Evolutionary conservation across 1,140 invertebrate species (phyloP).

Genomic region (Paracyclopina nana): DNA sequence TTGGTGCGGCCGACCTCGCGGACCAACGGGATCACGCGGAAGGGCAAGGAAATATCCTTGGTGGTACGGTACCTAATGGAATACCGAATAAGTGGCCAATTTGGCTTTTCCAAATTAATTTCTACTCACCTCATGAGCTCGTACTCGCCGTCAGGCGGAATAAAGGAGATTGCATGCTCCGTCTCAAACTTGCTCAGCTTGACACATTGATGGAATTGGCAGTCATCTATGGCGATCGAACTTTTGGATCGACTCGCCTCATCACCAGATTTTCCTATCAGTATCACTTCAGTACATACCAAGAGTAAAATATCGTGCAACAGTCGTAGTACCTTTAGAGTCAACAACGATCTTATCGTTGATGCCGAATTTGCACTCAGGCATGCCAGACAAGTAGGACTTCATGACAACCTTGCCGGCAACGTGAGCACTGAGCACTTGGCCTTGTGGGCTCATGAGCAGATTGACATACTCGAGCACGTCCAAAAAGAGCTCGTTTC

Average conservation of each 20-base stretch:
- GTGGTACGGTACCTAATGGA: constrained; percentile 78
- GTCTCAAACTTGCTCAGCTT: constrained; percentile 99
- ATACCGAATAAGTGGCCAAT: constrained; percentile 14
- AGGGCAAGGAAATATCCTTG: constrained; percentile 98
- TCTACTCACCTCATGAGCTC: constrained; percentile 94
- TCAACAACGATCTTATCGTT: constrained; percentile 99
- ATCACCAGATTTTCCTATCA: constrained; percentile 39
- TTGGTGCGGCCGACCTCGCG: constrained; percentile 93
- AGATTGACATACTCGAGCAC: constrained; percentile 98
- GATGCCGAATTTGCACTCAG: constrained; percentile 99
- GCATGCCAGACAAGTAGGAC: constrained; percentile 97
- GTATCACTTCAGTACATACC: too few relatives aligned
- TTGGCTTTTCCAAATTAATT: too few relatives aligned
- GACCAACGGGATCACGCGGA: constrained; percentile 95
- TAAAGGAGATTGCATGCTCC: constrained; percentile 98
- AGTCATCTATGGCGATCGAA: constrained; percentile 66
- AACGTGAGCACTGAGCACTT: constrained; percentile 95
- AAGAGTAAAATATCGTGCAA: too few relatives aligned
- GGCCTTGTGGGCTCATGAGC: constrained; percentile 98
- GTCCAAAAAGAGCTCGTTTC: constrained; percentile 97
- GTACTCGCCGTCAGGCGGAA: constrained; percentile 98
- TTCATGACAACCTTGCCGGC: constrained; percentile 99
- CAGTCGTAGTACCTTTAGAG: too few relatives aligned
- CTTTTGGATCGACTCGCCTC: constrained; percentile 21
- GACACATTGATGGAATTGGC: constrained; percentile 99